Conservation (phyloP, 2,113 vertebrate genomes). For the Bubalus kerabau region DNA sequence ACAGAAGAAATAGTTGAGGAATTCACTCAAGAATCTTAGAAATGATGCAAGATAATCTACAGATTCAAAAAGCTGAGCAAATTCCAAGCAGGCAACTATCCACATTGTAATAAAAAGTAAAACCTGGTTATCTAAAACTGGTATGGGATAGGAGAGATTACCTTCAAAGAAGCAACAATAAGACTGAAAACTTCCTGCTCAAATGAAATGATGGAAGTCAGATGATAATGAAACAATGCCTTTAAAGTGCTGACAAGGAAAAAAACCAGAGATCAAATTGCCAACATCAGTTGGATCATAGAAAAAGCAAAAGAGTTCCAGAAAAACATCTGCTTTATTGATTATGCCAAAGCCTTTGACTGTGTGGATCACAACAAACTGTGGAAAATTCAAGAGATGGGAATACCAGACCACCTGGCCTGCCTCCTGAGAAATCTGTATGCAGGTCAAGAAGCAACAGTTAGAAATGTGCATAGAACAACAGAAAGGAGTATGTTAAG, state of each 20-base stretch:
- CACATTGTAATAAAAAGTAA: neutral
- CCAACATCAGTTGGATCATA: neutral
- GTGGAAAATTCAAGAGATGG: neutral
- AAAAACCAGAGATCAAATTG: neutral
- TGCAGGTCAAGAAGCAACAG: neutral
- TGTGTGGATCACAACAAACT: neutral
- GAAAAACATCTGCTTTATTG: neutral
- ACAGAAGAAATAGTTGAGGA: neutral
- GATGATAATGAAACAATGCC: neutral
- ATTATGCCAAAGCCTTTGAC: neutral
- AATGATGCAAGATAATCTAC: neutral
- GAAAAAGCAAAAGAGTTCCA: neutral
- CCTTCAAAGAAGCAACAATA: neutral
- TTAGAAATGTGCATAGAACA: neutral
- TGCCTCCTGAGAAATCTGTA: neutral
- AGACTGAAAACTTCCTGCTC: neutral
- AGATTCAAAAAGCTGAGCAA: neutral
- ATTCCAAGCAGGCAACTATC: neutral
- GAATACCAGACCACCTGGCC: neutral
- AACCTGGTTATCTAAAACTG: neutral
- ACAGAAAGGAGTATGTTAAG: neutral
- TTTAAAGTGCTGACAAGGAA: neutral
- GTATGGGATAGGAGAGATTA: neutral
- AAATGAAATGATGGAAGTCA: neutral
- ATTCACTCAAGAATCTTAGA: neutral